A percentile compares a stretch with the other conserved stretches of the same genome.
Conservation (phyloP, 2,113 vertebrate genomes). For the Phalacrocorax carbo region DNA sequence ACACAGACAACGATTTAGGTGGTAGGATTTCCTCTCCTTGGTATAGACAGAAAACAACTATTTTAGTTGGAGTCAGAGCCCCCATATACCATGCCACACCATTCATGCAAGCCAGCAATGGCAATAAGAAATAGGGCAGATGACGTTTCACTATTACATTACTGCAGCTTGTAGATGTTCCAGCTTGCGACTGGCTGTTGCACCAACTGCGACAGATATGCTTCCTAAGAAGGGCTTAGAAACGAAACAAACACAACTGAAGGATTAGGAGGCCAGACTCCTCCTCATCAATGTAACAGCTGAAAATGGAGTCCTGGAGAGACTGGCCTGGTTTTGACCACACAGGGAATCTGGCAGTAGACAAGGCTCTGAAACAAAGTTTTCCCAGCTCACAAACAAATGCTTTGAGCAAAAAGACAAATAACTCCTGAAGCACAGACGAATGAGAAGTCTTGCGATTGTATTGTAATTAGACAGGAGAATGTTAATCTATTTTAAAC, state of each 20-base stretch:
- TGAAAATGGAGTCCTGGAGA: background rate
- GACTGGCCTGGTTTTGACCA: background rate
- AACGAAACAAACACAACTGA: background rate
- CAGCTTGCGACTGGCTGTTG: background rate
- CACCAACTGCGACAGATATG: background rate
- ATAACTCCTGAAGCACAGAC: background rate
- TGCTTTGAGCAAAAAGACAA: background rate
- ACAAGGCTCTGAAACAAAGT: background rate
- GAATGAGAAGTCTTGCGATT: background rate
- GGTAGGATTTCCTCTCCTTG: background rate
- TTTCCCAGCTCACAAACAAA: background rate
- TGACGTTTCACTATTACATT: background rate
- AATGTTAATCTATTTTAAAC: background rate
- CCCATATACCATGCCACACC: background rate
- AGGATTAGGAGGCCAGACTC: background rate
- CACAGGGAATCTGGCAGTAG: background rate
- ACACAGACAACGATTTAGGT: background rate
- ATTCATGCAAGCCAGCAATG: background rate
- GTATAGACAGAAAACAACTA: background rate
- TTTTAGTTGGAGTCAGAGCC: background rate
- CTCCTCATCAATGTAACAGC: background rate
- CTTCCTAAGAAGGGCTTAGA: background rate
- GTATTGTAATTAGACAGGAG: slow-evolving; percentile 9
- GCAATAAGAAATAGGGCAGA: background rate
- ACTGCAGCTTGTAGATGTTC: background rate